Evolutionary conservation across 2,888 invertebrate species (phyloP), one percentile per base, ranked within the genome.

Genomic region (Hydraecia micacea): DNA sequence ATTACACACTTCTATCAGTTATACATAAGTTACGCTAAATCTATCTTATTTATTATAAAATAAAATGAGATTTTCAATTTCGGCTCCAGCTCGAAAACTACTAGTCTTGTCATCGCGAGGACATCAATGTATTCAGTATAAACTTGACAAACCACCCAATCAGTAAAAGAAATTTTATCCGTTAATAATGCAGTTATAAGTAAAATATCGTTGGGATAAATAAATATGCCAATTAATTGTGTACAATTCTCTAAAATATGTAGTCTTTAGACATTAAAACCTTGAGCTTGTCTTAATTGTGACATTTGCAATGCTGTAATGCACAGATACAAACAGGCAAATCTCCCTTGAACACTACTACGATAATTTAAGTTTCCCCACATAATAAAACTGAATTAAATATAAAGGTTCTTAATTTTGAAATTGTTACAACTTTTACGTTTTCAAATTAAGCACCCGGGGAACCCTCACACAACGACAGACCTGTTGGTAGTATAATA

Each of bases 1-100:
- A 93, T 93, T 95, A 96, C 95, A 96, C 94, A 93, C 95, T 93
- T 92, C 93, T 93, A 93, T 93, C 88, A 92, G 90, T 92, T 93
- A 94, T 90, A 92, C 90, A 72, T 85, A 83, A 80, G 84, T 93
- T 92, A 91, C 91, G 91, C 92, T 95, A 94, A 88, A 85, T 77
- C 90, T 84, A 88, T 73, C 87, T 79, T 86, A 90, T 67, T 66
- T 80, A 79, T 67, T 84, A 79, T 73, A 87, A 81, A 88, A 81
- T 83, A 89, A 88, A 75, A 83, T 88, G 90, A 90, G 88, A 88
- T 90, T 87, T 84, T 77, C 69, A 70, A 84, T 85, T 81, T 86
- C 71, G 75, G 86, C 86, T 88, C 78, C 75, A 70, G 79, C 80
- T 86, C 83, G 85, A 90, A 87, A 88, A 86, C 68, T 77, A 55